Percentiles rank a stretch among this genome's conserved stretches.
These are phyloP conservation scores for Drosophila maculinotata DNA, from an alignment of 2,888 invertebrate species.

Conservation along the genomic window DNA sequence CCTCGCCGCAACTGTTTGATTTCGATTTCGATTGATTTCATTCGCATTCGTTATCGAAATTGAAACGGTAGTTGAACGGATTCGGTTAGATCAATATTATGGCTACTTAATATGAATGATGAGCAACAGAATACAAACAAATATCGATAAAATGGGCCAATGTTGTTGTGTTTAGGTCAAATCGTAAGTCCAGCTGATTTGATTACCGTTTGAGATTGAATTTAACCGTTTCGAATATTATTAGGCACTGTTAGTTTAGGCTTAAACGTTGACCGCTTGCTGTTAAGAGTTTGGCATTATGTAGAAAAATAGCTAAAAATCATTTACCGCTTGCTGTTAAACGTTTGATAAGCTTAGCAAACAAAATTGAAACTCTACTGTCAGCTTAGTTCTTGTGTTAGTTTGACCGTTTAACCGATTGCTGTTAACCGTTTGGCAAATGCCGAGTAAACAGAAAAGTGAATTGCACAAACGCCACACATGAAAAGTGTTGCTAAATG, in stretches of 20 bases:
- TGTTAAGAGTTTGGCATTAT: too few species aligned
- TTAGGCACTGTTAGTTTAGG: too few species aligned
- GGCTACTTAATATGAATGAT: neutral
- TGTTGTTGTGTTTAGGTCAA: constrained; percentile 7
- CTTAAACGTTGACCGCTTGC: too few species aligned
- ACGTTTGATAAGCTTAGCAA: constrained; percentile 5
- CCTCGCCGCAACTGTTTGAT: constrained; percentile 96
- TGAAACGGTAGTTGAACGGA: constrained; percentile 11
- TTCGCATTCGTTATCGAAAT: constrained; percentile 6
- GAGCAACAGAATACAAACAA: constrained; percentile 5
- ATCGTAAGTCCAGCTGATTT: constrained; percentile 10
- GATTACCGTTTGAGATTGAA: neutral
- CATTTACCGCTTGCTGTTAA: constrained; percentile 6
- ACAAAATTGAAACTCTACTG: constrained; percentile 9
- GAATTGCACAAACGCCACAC: constrained; percentile 36
- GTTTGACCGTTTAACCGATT: constrained; percentile 5
- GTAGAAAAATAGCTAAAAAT: too few species aligned
- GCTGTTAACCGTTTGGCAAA: constrained; percentile 3
- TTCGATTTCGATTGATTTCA: too few species aligned
- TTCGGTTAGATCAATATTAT: constrained; percentile 2
- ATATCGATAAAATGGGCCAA: constrained; percentile 6
- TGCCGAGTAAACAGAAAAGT: constrained; percentile 20
- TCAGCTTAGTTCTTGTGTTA: neutral
- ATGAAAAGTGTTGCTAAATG: constrained; percentile 23
- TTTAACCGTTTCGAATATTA: too few species aligned